A percentile compares a stretch with the other conserved stretches of the same genome.
Evolutionary conservation across 2,888 invertebrate species (phyloP).

Genomic region (Aquatica leii): DNA sequence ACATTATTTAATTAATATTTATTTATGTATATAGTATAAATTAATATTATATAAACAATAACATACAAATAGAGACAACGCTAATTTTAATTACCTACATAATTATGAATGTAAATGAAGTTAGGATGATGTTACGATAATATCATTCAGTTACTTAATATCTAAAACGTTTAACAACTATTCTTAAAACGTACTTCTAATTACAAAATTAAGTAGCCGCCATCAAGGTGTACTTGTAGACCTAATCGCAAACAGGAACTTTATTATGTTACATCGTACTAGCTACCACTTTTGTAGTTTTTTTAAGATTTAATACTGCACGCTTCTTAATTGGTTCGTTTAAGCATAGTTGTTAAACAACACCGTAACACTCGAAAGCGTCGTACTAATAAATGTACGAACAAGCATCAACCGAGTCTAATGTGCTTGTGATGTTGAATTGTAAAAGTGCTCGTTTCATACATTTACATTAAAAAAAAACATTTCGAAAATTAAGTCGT

Average conservation of each 20-base stretch:
- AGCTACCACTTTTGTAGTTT: constrained; percentile 8
- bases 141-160: constrained; percentile 37
- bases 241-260: constrained; percentile 25
- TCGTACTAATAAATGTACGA: neutral
- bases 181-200: constrained; percentile 26
- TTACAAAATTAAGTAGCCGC: constrained; percentile 36
- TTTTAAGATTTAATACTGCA: constrained; percentile 14
- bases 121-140: constrained; percentile 38
- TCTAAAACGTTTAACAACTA: constrained; percentile 32
- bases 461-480: too few relatives aligned
- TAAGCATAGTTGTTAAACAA: constrained; percentile 35
- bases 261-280: constrained; percentile 11
- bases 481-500: too few relatives aligned
- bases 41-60: constrained; percentile 31
- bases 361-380: neutral
- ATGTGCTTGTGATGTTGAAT: too few relatives aligned
- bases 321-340: neutral
- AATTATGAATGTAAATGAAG: constrained; percentile 34
- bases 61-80: constrained; percentile 26
- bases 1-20: too few relatives aligned
- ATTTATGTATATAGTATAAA: neutral
- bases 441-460: neutral
- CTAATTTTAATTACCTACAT: constrained; percentile 22
- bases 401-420: neutral
- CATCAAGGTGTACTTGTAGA: constrained; percentile 24